Conservation (phyloP, 2,113 vertebrate genomes). For the Pterocles orientalis region DNA sequence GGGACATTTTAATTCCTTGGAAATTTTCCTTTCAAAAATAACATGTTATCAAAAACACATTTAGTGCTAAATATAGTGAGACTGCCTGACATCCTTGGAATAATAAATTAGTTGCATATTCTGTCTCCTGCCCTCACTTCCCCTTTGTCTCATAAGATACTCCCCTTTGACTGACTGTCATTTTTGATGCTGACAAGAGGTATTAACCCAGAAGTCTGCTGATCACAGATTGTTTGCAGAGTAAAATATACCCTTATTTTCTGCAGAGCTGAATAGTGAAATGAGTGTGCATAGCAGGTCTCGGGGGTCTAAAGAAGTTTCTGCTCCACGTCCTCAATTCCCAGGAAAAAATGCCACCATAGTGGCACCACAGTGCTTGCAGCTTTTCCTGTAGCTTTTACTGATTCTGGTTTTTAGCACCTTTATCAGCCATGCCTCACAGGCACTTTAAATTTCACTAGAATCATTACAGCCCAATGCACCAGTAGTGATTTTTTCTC, state of each 20-base stretch:
- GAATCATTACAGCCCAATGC: not conserved
- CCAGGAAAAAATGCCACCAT: not conserved
- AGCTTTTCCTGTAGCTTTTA: slow-evolving; percentile 3
- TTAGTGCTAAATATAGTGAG: not conserved
- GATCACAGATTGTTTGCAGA: not conserved
- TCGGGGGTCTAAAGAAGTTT: not conserved
- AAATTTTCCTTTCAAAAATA: not conserved
- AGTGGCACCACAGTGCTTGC: not conserved
- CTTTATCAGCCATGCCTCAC: not conserved
- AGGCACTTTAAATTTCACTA: slow-evolving; percentile 4
- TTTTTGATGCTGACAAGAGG: not conserved
- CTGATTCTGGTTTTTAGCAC: not conserved
- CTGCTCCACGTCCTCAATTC: not conserved
- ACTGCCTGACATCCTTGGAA: not conserved
- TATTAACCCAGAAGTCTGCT: not conserved
- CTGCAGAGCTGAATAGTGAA: not conserved
- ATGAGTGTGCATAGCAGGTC: not conserved
- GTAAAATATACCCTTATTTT: not conserved
- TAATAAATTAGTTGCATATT: not conserved
- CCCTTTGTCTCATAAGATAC: not conserved
- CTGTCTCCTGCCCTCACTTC: not conserved
- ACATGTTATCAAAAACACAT: not conserved
- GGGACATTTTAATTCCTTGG: not conserved
- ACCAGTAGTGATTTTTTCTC: slow-evolving; percentile 10
- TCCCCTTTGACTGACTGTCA: not conserved